phyloP scores from a whole-genome alignment of 1,140 invertebrate species.

The Lordiphosa mommai region DNA sequence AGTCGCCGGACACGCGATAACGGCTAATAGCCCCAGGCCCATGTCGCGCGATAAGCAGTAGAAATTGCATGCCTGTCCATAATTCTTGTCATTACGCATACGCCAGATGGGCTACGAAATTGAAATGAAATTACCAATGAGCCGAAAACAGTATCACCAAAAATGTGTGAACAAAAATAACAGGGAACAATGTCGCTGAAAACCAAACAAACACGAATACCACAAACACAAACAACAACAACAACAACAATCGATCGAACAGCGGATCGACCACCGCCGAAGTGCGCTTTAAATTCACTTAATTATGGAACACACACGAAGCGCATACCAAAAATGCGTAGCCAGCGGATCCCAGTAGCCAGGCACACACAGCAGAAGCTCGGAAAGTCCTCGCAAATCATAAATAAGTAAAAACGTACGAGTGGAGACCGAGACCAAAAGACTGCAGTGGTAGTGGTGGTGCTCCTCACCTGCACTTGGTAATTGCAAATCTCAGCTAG shows the following conservation, averaged over 20 bases:
- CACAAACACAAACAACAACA: slow-evolving; percentile 21
- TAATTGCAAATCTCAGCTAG: slow-evolving; percentile 57
- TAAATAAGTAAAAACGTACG: slow-evolving; percentile 57
- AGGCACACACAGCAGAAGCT: slow-evolving; percentile 16
- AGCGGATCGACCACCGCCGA: slow-evolving; percentile 42
- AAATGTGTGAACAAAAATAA: slow-evolving; percentile 72
- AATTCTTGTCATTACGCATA: slow-evolving; percentile 58
- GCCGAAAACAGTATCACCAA: slow-evolving; percentile 3
- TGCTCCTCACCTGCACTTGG: slow-evolving; percentile 40
- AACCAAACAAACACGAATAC: slow-evolving; percentile 41
- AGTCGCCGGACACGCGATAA: slow-evolving; percentile 70
- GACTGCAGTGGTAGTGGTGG: slow-evolving; percentile 15
- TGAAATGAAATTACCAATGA: slow-evolving; percentile 23
- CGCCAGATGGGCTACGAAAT: slow-evolving; percentile 47
- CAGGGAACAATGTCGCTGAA: slow-evolving; percentile 49
- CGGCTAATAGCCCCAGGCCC: slow-evolving; percentile 31
- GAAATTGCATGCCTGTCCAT: slow-evolving; percentile 34
- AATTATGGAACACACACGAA: slow-evolving; percentile 78
- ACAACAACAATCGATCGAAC: neutral
- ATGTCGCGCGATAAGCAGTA: slow-evolving; percentile 23
- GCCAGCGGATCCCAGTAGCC: slow-evolving; percentile 10
- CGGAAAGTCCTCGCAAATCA: slow-evolving; percentile 65
- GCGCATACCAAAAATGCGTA: slow-evolving; percentile 55
- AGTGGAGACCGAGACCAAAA: slow-evolving; percentile 21
- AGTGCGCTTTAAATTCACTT: slow-evolving; percentile 74